Conservation (phyloP, 1,140 invertebrate genomes). For the Euura lappo region DNA sequence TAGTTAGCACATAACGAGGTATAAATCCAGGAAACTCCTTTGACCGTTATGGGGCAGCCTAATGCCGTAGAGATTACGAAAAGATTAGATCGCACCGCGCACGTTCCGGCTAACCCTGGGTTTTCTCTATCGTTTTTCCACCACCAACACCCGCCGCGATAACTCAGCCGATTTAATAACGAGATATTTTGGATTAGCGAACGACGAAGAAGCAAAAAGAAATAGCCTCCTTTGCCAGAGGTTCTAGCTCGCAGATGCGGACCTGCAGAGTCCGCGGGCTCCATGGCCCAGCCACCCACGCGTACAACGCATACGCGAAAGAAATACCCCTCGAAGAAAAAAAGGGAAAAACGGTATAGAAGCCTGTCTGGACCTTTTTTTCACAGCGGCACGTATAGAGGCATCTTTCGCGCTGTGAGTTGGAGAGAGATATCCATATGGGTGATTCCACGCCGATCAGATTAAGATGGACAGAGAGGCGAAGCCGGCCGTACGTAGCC, state of each 20-base stretch:
- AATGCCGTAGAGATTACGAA: slow-evolving; percentile 7
- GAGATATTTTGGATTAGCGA: slow-evolving; percentile 7
- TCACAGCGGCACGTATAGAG: slow-evolving; percentile 1
- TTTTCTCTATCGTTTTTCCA: neutral
- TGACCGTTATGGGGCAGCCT: neutral
- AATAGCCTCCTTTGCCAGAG: neutral
- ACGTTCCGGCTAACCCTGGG: neutral
- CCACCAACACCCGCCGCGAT: neutral
- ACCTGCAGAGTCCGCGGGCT: neutral
- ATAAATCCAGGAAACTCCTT: slow-evolving; percentile 4
- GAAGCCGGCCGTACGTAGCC: slow-evolving; percentile 8
- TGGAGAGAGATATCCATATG: slow-evolving; percentile 12
- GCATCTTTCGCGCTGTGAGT: slow-evolving; percentile 6
- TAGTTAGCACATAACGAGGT: neutral
- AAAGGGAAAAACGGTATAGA: neutral
- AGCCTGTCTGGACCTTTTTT: slow-evolving; percentile 24
- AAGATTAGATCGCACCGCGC: neutral
- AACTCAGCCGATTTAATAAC: slow-evolving; percentile 7
- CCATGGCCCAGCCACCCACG: neutral
- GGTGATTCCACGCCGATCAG: slow-evolving; percentile 4
- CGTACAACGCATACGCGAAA: neutral
- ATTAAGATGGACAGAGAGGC: slow-evolving; percentile 22
- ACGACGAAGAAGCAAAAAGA: neutral
- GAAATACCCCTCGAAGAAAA: neutral
- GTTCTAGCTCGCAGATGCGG: neutral